phyloP scores from a whole-genome alignment of 2,888 invertebrate genomes.

The Eledona agricola region DNA sequence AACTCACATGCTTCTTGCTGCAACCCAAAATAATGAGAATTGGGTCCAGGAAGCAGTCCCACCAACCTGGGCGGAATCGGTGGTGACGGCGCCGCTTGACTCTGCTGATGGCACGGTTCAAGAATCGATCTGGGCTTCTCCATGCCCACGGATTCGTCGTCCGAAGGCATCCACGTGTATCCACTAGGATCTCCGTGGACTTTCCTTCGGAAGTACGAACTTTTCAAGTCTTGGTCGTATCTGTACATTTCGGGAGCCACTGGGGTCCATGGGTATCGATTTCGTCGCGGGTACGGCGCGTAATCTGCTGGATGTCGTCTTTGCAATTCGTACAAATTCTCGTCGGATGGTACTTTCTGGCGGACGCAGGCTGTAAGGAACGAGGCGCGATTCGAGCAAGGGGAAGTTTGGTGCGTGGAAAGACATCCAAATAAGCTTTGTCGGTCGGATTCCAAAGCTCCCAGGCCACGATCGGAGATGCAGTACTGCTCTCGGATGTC shows the following conservation, averaged over 20 bases:
- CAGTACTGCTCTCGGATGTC: constrained; percentile 95
- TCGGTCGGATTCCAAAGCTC: constrained; percentile 75
- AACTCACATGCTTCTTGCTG: constrained; percentile 90
- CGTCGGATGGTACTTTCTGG: constrained; percentile 86
- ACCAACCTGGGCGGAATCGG: no score
- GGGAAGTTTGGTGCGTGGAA: constrained; percentile 77
- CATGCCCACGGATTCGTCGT: constrained; percentile 77
- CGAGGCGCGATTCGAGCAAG: constrained; percentile 69
- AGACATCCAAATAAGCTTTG: constrained; percentile 85
- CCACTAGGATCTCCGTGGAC: constrained; percentile 78
- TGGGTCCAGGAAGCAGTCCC: not conserved
- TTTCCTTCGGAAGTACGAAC: constrained; percentile 82
- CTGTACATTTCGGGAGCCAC: constrained; percentile 69
- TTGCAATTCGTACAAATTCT: constrained; percentile 75
- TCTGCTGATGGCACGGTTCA: constrained; percentile 51
- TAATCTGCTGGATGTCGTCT: constrained; percentile 70
- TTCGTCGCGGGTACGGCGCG: constrained; percentile 82
- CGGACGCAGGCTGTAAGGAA: constrained; percentile 88
- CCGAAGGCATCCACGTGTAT: constrained; percentile 82
- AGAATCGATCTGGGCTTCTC: constrained; percentile 70
- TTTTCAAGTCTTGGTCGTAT: constrained; percentile 78
- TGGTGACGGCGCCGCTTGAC: constrained; percentile 27
- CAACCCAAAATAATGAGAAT: constrained; percentile 34
- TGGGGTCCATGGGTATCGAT: constrained; percentile 70
- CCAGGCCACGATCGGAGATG: constrained; percentile 89